phyloP scores from a whole-genome alignment of 2,113 vertebrate genomes.

The Salvator merianae region DNA sequence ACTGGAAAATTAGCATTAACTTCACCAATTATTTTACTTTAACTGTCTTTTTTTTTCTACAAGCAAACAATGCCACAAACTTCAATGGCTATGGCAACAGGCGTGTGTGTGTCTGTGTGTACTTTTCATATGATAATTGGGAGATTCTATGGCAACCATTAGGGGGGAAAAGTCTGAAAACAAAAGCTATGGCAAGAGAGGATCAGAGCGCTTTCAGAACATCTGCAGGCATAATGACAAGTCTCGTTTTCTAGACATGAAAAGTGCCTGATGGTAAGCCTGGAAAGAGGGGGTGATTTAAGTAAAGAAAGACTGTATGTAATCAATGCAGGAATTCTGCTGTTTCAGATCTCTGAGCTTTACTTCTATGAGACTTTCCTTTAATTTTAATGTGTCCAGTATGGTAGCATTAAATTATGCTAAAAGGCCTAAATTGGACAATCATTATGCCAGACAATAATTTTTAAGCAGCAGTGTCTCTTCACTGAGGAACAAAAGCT shows the following conservation, averaged over 20 bases:
- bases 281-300: slow-evolving; percentile 62
- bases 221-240: slow-evolving; percentile 62
- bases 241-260: slow-evolving; percentile 65
- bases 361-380: not conserved
- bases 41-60: slow-evolving; percentile 46
- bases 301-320: slow-evolving; percentile 41
- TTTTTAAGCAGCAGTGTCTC: not conserved
- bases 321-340: slow-evolving; percentile 57
- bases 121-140: slow-evolving; percentile 85
- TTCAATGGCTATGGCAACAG: slow-evolving; percentile 76
- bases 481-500: not conserved
- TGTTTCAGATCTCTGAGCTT: not conserved
- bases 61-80: slow-evolving; percentile 65
- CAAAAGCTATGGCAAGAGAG: slow-evolving; percentile 77
- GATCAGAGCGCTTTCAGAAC: slow-evolving; percentile 67
- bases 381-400: not conserved
- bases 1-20: slow-evolving; percentile 21
- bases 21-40: slow-evolving; percentile 65
- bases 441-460: not conserved
- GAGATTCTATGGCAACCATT: slow-evolving; percentile 83
- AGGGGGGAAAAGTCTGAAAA: slow-evolving; percentile 71
- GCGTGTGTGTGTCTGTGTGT: slow-evolving; percentile 48
- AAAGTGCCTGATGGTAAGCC: slow-evolving; percentile 71
- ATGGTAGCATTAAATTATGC: not conserved
- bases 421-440: not conserved